Evolutionary conservation across 1,140 invertebrate genomes (phyloP), one percentile per base, ranked within the genome.

Genomic region (Grapholita molesta): DNA sequence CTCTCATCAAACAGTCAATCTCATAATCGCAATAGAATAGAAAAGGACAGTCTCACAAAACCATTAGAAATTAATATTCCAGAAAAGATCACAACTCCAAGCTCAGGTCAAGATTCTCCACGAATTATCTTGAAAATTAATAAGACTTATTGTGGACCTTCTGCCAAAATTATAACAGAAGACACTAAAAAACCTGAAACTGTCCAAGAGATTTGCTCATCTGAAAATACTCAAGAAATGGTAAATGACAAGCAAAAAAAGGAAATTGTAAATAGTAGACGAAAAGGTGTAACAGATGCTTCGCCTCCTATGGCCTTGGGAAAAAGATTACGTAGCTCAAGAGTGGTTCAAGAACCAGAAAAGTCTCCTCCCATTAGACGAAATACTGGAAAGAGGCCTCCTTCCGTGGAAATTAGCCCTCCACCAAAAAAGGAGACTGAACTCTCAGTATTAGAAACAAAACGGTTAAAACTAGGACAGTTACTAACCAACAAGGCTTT

Each of bases 51-150:
- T 74, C 64, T 92, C 28, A 85, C 82, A 68, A 89, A 88, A 69
- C 91, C 92, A 21, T 79, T 93, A 74, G 90, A 92, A 82, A 91
- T 93, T 52, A 87, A 82, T 74, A 86, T 91, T 67, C 80, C 85
- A 53, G 86, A 90, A 69, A 90, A 88, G 71, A 68, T 84, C 35
- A 75, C 76, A 38, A 83, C 80, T 77, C 82, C 86, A 70, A 90
- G 86, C 68, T 87, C 90, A 61, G 92, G 88, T 30, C 87, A 91
- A 84, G 90, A 92, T 82, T 93, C 92, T 35, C 92, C 92, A 38
- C 79, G 91, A 79, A 93, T 93, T 70, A 92, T 92, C 73, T 80
- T 93, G 64, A 93, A 93, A 85, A 92, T 93, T 57, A 93, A 93
- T 76, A 93, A 93, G 85, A 91, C 91, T 72, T 87, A 89, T 68